These are phyloP conservation scores for Tachycineta bicolor DNA, from an alignment of 2,113 vertebrate genomes.

Conservation along the genomic window DNA sequence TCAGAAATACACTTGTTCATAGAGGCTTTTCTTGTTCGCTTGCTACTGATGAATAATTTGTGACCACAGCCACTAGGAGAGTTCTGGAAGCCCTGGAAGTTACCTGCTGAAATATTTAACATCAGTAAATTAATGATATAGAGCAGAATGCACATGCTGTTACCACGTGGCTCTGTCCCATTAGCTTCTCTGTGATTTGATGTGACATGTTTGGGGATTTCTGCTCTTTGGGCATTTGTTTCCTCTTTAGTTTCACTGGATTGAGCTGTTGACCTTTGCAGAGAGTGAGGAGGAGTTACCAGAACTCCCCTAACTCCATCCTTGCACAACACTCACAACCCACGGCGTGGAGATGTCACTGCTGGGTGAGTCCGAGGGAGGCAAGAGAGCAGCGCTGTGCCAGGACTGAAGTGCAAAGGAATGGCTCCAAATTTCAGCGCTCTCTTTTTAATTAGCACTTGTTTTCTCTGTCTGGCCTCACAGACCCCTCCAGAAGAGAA, in stretches of 20 bases:
- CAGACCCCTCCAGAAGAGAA: neutral
- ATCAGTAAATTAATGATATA: conserved; percentile 66
- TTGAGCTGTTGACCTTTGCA: neutral
- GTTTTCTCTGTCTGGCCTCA: neutral
- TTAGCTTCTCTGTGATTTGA: conserved; percentile 31
- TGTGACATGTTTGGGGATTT: conserved; percentile 25
- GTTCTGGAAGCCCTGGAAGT: conserved; percentile 35
- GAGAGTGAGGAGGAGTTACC: neutral
- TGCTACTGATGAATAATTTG: conserved; percentile 58
- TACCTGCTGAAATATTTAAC: conserved; percentile 68
- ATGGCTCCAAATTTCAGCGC: neutral
- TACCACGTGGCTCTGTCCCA: neutral
- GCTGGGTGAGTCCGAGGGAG: neutral
- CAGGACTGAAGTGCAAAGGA: neutral
- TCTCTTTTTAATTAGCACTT: neutral
- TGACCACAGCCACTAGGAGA: conserved; percentile 23
- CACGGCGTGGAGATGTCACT: rapidly evolving
- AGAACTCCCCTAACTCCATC: neutral
- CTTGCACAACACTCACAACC: neutral
- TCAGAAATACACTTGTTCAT: neutral
- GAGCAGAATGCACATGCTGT: conserved; percentile 1
- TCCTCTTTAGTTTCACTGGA: neutral
- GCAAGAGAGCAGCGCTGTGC: neutral
- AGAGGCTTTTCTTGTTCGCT: conserved; percentile 39
- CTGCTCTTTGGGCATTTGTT: neutral